phyloP scores from a whole-genome alignment of 2,888 invertebrate species.

The Lasioglossum marginatum region DNA sequence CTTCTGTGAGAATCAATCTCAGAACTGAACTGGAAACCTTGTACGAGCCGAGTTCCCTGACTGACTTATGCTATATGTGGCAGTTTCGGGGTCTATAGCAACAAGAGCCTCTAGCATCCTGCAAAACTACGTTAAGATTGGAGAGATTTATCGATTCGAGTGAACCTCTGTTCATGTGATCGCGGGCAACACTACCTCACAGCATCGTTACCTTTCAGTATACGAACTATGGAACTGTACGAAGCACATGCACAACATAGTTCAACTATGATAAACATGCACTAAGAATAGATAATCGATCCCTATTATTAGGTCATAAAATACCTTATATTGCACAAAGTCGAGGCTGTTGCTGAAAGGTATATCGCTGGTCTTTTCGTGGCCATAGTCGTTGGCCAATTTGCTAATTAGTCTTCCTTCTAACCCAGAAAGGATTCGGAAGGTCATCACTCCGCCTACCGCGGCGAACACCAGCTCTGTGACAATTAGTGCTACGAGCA shows the following conservation, averaged over 20 bases:
- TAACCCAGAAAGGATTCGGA: slow-evolving; percentile 81
- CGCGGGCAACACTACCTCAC: not conserved
- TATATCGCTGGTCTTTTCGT: slow-evolving; percentile 78
- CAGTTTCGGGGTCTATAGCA: not conserved
- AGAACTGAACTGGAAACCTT: not conserved
- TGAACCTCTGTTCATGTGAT: not conserved
- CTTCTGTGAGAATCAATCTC: not conserved
- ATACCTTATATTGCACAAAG: slow-evolving; percentile 85
- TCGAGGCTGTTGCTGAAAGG: slow-evolving; percentile 85
- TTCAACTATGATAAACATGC: slow-evolving; percentile 26
- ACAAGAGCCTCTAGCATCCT: not conserved
- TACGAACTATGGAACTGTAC: not conserved
- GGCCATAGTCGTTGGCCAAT: slow-evolving; percentile 82
- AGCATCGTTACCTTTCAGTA: not conserved
- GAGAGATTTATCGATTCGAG: not conserved
- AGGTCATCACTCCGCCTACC: slow-evolving; percentile 82
- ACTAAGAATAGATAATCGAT: slow-evolving; percentile 41
- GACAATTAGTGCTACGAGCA: slow-evolving; percentile 84
- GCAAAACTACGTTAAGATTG: not conserved
- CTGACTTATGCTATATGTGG: not conserved
- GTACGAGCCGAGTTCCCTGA: not conserved
- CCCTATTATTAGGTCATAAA: slow-evolving; percentile 2
- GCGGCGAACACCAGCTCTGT: slow-evolving; percentile 84
- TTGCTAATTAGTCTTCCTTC: slow-evolving; percentile 81
- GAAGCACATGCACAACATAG: slow-evolving; percentile 7